These are phyloP conservation scores for Falco peregrinus DNA, from an alignment of 2,797 vertebrate genomes.

Conservation along the genomic window DNA sequence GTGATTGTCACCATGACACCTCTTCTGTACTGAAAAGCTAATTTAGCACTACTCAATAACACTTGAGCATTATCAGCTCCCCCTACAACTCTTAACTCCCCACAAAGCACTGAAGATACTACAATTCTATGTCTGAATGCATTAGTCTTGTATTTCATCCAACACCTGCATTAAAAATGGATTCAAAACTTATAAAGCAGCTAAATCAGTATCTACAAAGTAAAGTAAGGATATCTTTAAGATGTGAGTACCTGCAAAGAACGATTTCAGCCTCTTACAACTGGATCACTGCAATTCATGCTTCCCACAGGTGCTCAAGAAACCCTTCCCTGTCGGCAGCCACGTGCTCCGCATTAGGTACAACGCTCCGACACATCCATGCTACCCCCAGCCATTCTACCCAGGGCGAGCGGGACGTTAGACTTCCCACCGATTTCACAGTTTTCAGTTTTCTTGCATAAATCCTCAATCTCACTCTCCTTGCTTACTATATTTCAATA, in stretches of 20 bases:
- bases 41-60: neutral
- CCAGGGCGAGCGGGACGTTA: neutral
- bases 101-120: neutral
- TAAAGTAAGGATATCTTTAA: neutral
- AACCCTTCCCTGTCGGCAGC: neutral
- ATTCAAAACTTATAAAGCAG: neutral
- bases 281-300: neutral
- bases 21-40: neutral
- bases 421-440: neutral
- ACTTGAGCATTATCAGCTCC: neutral
- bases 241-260: neutral
- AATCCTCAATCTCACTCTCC: neutral
- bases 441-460: constrained; percentile 13
- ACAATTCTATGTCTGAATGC: neutral
- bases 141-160: neutral
- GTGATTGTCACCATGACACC: neutral
- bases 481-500: constrained; percentile 14
- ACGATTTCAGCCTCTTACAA: neutral
- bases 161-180: neutral
- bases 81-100: neutral
- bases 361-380: neutral
- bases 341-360: neutral
- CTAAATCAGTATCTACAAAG: neutral
- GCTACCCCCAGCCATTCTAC: neutral
- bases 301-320: neutral